These are phyloP conservation scores for Drosophila ustulata DNA, from an alignment of 2,888 invertebrate genomes.

Conservation along the genomic window DNA sequence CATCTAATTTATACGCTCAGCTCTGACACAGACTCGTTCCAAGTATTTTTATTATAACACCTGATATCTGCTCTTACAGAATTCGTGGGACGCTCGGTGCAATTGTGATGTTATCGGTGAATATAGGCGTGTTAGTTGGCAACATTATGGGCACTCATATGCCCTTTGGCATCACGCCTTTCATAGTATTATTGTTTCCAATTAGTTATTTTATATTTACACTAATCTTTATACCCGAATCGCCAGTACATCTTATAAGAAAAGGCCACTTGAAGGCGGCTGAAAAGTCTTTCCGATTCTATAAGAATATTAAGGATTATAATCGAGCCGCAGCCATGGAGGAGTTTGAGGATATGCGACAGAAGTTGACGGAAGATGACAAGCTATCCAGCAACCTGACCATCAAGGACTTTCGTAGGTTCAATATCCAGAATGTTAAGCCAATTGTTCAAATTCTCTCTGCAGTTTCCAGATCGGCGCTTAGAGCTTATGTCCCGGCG, in stretches of 20 bases:
- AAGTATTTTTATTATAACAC: background rate
- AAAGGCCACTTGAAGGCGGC: constrained; percentile 67
- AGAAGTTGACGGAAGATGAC: constrained; percentile 52
- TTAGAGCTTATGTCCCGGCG: constrained; percentile 70
- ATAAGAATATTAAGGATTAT: constrained; percentile 73
- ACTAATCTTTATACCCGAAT: constrained; percentile 74
- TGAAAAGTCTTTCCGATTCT: constrained; percentile 77
- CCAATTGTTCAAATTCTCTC: background rate
- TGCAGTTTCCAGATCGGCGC: constrained; percentile 68
- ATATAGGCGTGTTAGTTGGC: constrained; percentile 79
- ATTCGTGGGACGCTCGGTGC: constrained; percentile 82
- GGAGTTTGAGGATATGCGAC: constrained; percentile 68
- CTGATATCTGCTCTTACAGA: constrained; percentile 44
- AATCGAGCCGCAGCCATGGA: constrained; percentile 36
- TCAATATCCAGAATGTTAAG: background rate
- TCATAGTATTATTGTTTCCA: constrained; percentile 68
- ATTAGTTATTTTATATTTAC: constrained; percentile 65
- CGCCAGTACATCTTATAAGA: constrained; percentile 78
- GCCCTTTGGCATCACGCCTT: constrained; percentile 73
- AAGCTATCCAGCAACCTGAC: constrained; percentile 31
- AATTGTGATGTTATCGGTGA: constrained; percentile 78
- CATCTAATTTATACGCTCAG: background rate
- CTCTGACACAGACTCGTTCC: background rate
- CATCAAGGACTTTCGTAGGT: constrained; percentile 72
- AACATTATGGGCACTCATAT: constrained; percentile 79